Conservation (phyloP, 2,113 vertebrate species). For the Paradisaea rubra region DNA sequence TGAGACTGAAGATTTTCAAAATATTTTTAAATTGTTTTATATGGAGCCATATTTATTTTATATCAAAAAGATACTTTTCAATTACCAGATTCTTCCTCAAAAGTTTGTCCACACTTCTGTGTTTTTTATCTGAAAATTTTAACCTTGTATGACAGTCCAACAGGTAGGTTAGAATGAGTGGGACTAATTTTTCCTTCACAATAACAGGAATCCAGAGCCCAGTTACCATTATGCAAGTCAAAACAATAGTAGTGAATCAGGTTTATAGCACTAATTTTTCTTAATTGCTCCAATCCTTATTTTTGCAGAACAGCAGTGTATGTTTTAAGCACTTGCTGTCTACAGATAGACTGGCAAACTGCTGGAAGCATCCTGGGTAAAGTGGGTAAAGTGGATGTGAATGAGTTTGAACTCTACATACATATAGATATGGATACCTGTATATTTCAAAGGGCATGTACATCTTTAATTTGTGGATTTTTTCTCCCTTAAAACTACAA, state of each 20-base stretch:
- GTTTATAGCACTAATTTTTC: neutral
- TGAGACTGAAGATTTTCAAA: neutral
- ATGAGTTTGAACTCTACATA: neutral
- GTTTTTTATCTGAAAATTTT: neutral
- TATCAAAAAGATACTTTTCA: neutral
- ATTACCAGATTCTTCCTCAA: neutral
- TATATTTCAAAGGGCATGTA: neutral
- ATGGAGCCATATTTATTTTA: neutral
- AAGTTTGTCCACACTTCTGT: neutral
- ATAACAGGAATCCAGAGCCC: neutral
- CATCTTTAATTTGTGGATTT: neutral
- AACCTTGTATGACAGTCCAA: neutral
- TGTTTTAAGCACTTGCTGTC: neutral
- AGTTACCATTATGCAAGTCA: neutral
- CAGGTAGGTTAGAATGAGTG: neutral
- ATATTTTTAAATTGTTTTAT: neutral
- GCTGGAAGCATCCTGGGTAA: neutral
- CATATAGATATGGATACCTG: neutral
- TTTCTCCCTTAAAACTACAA: neutral
- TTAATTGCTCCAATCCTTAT: neutral
- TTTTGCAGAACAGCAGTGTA: neutral
- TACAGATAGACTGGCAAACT: neutral
- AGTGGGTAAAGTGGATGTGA: neutral
- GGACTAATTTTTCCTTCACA: neutral
- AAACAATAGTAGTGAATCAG: neutral